Evolutionary conservation across 2,113 vertebrate genomes (phyloP), one percentile per base, ranked within the genome.

Genomic region (Trogon surrucura): DNA sequence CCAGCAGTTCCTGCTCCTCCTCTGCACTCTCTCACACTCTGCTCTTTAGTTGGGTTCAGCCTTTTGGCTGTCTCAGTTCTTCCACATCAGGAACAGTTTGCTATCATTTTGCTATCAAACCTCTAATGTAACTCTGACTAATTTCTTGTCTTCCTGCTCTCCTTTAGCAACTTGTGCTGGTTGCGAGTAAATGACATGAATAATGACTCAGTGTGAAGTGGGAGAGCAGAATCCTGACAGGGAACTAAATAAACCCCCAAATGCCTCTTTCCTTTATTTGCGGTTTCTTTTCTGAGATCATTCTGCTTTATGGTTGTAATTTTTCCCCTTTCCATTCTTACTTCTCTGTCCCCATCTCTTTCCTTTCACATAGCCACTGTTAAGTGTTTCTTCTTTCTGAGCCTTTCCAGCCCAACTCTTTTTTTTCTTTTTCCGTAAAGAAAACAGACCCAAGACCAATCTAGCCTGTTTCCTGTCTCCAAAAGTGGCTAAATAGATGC

Each of bases 201-300:
- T 90, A 83, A 93, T 93, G 61, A 86, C 48, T 92, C 71, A 70
- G 34, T 84, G 53, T 88, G 69, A 92, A 87, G 70, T 72, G 47
- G 70, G 50, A 89, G 62, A 85, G n/a, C 72, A 94, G 38, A 83
- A 86, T 73, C 26, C 64, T 92, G 69, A 32, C 57, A 86, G 41
- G n/a, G 61, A 91, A 88, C 65, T 4, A 79, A 84, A 75, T 57
- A 36, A 94, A 53, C 21, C 6, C 34, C 17, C 0, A 34, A 73
- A 80, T 67, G 21, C 8, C 18, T 67, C 36, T 89, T 88, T 60
- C 48, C 18, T 75, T 93, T 5, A 48, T 86, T 83, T 84, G 14
- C 56, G 26, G 38, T 53, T 81, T 75, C 14, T 85, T 92, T 92
- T 89, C 36, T 85, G 65, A 78, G 23, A 20, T 64, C 30, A 41